Evolutionary conservation across 2,888 invertebrate species (phyloP), one percentile per base, ranked within the genome.

Genomic region (Aphelenchoides bicaudatus): DNA sequence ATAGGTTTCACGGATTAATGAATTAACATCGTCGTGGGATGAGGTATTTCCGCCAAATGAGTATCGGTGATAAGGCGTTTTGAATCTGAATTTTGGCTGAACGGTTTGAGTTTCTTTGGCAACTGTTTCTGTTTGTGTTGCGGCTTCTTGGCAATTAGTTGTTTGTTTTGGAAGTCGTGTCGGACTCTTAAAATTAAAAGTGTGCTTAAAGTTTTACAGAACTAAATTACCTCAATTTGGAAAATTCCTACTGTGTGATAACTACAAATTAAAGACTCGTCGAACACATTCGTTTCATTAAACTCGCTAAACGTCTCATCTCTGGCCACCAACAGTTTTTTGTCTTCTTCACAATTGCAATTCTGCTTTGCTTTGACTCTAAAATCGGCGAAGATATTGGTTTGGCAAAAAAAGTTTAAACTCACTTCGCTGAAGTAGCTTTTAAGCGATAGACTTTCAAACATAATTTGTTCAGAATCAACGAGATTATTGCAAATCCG

Each of bases 181-280:
- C 28, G 30, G 8, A 25, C 21, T 43, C 25, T 25, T 25, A 21
- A n/a, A 43, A 43, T 25, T 21, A 6, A 43, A n/a, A 6, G 10
- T 19, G n/a, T 49, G 2, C 1, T 37, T 37, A 19, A n/a, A n/a
- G n/a, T 6, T 21, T 21, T 13, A 1, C 23, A 2, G n/a, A 13
- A n/a, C 16, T 38, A n/a, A 13, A 28, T 54, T 29, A 54, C 55
- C 27, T 54, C 55, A 6, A 34, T 29, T 2, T 29, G 55, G 27
- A 54, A 54, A n/a, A 54, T 54, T 16, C 55, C 55, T 16, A 54
- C 27, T n/a, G 55, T 54, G 43, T 39, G 23, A 8, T 54, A 54
- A 23, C 21, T 19, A 8, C 47, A 54, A 13, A 19, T 56, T 6
- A 29, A 29, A 3, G 55, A 25, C 21, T 54, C 27, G 16, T 27